Base-by-base conservation (phyloP, 2,113 vertebrate genomes). In the Tachysurus vachellii region DNA sequence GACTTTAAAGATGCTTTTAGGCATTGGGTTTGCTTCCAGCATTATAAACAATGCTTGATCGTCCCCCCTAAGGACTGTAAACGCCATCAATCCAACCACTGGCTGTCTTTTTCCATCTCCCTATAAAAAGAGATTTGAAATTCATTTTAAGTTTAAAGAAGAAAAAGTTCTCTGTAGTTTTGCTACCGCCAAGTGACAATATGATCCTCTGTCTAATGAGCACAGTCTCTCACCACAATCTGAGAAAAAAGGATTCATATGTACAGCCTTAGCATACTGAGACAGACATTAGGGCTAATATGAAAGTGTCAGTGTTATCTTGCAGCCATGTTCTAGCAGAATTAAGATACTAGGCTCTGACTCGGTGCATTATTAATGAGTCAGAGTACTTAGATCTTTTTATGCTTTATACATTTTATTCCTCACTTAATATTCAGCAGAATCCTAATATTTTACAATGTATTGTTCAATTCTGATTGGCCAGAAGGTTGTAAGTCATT, bases 11-110 rank as follows among this genome's bases (percentile, higher is more conserved):
- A 36, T 73, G 31, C 83, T 73, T 84, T n/a, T n/a, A 26, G 66
- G 73, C 54, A 76, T 31, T 75, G 70, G 70, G 56, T 61, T 56
- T 77, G 57, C 73, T 85, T 62, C 57, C 73, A 85, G 56, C 59
- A 13, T 31, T 66, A 17, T 85, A 77, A 59, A 31, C 59, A 77
- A 16, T 9, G 12, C 59, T 85, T 85, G 84, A 77, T 64, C 57
- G 6, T 53, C 64, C 77, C 73, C 73, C 17, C 73, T 31, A 64
- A 77, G 59, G 16, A 44, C 59, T 23, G 19, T 66, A 79, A 85
- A 85, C 16, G 73, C 26, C 59, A 31, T 23, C 59, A 17, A 5
- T 53, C 57, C 77, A 17, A 85, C 9, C 26, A 2, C 84, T 21
- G 19, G n/a, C n/a, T 28, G 64, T 62, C 54, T 80, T 8, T 71